phyloP scores from a whole-genome alignment of 2,888 invertebrate species.

The Stenchaetothrips biformis region DNA sequence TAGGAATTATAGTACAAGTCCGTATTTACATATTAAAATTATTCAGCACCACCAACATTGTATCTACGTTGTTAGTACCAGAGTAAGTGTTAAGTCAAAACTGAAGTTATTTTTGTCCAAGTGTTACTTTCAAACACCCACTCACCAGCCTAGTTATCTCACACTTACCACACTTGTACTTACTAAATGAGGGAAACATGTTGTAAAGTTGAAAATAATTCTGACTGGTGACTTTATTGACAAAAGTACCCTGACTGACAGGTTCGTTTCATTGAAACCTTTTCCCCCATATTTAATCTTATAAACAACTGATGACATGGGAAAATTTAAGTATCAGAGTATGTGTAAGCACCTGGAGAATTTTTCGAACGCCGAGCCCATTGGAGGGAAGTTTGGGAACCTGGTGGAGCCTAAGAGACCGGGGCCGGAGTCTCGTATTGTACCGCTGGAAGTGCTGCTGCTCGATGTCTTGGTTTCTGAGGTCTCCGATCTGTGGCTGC shows the following conservation, averaged over 20 bases:
- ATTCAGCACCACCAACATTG: no score
- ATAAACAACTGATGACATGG: not conserved
- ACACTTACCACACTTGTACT: slow-evolving; percentile 7
- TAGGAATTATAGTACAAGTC: not conserved
- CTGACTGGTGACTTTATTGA: not conserved
- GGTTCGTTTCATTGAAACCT: not conserved
- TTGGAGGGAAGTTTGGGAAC: slow-evolving; percentile 39
- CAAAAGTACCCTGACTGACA: not conserved
- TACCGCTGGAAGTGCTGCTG: slow-evolving; percentile 2
- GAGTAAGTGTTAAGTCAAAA: not conserved
- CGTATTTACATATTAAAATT: no score
- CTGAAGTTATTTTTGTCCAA: not conserved
- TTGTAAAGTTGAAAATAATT: not conserved
- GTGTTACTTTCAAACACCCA: slow-evolving; percentile 14
- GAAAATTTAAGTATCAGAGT: not conserved
- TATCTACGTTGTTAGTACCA: no score
- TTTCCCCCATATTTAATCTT: not conserved
- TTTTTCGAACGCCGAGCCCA: slow-evolving; percentile 46
- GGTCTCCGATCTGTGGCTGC: slow-evolving; percentile 22
- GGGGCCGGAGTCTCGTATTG: slow-evolving; percentile 19
- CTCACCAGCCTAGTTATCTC: slow-evolving; percentile 2
- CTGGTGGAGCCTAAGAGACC: slow-evolving; percentile 8
- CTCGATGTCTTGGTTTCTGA: slow-evolving; percentile 12
- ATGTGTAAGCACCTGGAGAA: slow-evolving; percentile 46
- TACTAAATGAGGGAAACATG: not conserved